Conservation (phyloP, 2,113 vertebrate species). For the Zingel zingel region DNA sequence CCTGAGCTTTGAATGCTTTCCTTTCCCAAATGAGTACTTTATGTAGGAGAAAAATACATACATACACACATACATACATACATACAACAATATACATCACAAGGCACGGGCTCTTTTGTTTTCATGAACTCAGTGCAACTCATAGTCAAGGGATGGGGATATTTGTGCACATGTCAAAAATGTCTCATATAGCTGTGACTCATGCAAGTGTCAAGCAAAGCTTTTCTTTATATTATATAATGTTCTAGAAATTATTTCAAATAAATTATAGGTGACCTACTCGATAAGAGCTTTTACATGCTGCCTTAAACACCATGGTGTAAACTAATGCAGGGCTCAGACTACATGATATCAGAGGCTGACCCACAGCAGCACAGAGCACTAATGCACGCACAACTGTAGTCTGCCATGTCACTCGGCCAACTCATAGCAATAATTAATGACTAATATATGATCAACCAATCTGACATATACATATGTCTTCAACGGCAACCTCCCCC, state of each 20-base stretch:
- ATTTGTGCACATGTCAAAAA: slow-evolving; percentile 41
- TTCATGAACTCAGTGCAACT: slow-evolving; percentile 37
- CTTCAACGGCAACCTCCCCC: no score
- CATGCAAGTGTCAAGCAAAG: slow-evolving; percentile 12
- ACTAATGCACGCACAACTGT: not conserved
- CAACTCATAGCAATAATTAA: not conserved
- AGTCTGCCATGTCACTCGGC: no score
- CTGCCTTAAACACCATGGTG: not conserved
- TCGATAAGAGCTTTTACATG: not conserved
- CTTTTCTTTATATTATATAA: slow-evolving; percentile 7
- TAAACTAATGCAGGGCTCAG: not conserved
- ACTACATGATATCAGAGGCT: not conserved
- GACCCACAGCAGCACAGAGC: not conserved
- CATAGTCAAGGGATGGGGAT: slow-evolving; percentile 38
- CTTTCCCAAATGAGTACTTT: slow-evolving; percentile 1
- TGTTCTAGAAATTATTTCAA: slow-evolving; percentile 9
- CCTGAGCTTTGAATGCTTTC: slow-evolving; percentile 2
- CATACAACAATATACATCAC: slow-evolving; percentile 52
- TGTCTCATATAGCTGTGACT: slow-evolving; percentile 34
- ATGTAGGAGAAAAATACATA: slow-evolving; percentile 28
- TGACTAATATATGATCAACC: not conserved
- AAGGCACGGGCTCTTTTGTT: slow-evolving; percentile 45
- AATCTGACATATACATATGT: not conserved
- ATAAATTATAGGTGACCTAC: not conserved
- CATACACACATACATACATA: no score